Evolutionary conservation across 2,113 vertebrate species (phyloP).

Genomic region (Lota lota): DNA sequence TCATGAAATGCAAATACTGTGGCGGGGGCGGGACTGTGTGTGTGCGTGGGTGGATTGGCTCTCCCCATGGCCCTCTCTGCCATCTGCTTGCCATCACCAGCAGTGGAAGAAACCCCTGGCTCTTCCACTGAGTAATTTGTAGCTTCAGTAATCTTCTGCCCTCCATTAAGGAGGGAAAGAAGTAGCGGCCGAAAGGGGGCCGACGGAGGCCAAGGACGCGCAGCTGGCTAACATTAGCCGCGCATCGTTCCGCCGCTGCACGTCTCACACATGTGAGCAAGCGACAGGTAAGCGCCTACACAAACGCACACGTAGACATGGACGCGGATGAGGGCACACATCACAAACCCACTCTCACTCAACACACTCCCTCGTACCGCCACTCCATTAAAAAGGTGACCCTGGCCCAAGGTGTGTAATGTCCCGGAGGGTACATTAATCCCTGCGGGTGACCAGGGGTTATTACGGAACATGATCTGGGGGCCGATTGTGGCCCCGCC

Average conservation of each 20-base stretch:
- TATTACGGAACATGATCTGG: constrained; percentile 56
- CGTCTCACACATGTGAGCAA: too few species aligned
- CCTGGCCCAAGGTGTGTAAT: constrained; percentile 30
- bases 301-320: too few species aligned
- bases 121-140: constrained; percentile 74
- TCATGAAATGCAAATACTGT: constrained; percentile 95
- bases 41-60: constrained; percentile 48
- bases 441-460: constrained; percentile 40
- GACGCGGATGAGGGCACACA: too few species aligned
- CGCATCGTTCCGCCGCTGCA: too few species aligned
- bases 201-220: too few species aligned
- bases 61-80: constrained; percentile 64
- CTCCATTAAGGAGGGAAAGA: constrained; percentile 64
- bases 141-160: constrained; percentile 81
- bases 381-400: constrained; percentile 28
- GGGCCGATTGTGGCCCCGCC: constrained; percentile 23
- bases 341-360: constrained; percentile 20
- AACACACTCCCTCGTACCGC: not conserved
- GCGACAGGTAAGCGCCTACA: not conserved
- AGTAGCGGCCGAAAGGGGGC: constrained; percentile 36
- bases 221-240: too few species aligned
- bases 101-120: constrained; percentile 70
- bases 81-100: constrained; percentile 89
- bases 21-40: constrained; percentile 5
- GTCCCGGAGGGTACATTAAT: constrained; percentile 39